These are phyloP conservation scores for Fabriciana adippe DNA, from an alignment of 2,888 invertebrate species.

Conservation along the genomic window DNA sequence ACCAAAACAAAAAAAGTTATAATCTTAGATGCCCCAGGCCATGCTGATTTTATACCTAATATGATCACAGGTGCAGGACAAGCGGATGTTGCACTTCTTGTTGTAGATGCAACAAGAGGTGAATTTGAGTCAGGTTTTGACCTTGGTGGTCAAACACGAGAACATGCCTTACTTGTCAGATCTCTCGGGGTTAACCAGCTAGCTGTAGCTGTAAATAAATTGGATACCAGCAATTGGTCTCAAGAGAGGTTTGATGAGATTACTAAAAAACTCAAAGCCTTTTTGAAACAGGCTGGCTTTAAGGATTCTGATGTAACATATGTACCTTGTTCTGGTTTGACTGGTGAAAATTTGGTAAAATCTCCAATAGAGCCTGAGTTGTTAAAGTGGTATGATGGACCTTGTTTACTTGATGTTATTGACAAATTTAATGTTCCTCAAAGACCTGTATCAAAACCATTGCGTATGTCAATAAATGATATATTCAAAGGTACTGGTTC, in stretches of 20 bases:
- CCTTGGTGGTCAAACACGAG: constrained; percentile 97
- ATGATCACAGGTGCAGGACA: constrained; percentile 99
- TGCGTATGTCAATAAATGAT: constrained; percentile 96
- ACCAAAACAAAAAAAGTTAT: constrained; percentile 91
- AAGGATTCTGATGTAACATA: constrained; percentile 92
- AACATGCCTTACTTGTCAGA: constrained; percentile 97
- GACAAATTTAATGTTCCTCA: constrained; percentile 93
- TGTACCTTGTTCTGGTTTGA: constrained; percentile 98
- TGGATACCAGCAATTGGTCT: constrained; percentile 98
- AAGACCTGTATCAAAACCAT: constrained; percentile 92
- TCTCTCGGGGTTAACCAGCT: constrained; percentile 95
- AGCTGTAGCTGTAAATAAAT: constrained; percentile 97
- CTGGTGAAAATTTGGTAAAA: constrained; percentile 94
- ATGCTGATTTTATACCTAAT: constrained; percentile 99
- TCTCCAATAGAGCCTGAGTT: constrained; percentile 84
- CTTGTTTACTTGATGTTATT: constrained; percentile 92
- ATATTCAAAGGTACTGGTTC: constrained; percentile 96
- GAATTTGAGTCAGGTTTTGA: constrained; percentile 99
- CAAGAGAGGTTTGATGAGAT: constrained; percentile 95
- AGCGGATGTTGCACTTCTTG: constrained; percentile 98
- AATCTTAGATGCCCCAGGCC: constrained; percentile 98
- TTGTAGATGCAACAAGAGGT: constrained; percentile 97
- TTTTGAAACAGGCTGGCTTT: constrained; percentile 95
- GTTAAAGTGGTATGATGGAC: constrained; percentile 91
- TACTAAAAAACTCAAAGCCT: constrained; percentile 88